A percentile compares a stretch with the other conserved stretches of the same genome.
phyloP scores from a whole-genome alignment of 2,888 invertebrate species.

The Caenorhabditis japonica region DNA sequence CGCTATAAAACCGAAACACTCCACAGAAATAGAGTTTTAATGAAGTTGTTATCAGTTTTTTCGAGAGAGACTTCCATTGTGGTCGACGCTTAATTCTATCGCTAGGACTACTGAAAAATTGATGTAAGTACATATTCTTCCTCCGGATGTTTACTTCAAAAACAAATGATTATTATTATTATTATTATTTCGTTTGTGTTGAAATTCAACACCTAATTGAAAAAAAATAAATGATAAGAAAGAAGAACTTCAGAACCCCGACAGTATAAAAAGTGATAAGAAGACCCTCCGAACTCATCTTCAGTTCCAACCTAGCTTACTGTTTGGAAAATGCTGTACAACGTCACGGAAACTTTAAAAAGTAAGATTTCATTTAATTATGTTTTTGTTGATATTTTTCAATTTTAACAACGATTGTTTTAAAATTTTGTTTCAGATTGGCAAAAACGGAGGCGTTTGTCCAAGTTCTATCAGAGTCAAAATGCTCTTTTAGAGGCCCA shows the following conservation, averaged over 20 bases:
- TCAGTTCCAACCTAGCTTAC: neutral
- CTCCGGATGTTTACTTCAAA: constrained; percentile 10
- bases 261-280: constrained; percentile 10
- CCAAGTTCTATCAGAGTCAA: constrained; percentile 52
- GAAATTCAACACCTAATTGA: too few relatives aligned
- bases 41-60: too few relatives aligned
- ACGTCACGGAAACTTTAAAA: constrained; percentile 25
- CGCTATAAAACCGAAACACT: constrained; percentile 17
- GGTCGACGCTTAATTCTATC: too few relatives aligned
- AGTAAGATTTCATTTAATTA: constrained; percentile 23
- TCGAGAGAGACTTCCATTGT: too few relatives aligned
- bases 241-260: neutral
- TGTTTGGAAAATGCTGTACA: constrained; percentile 10
- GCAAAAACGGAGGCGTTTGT: constrained; percentile 18
- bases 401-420: neutral
- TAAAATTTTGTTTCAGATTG: constrained; percentile 22
- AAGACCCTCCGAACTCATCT: neutral
- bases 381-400: neutral
- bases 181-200: constrained; percentile 5
- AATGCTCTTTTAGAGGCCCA: constrained; percentile 42
- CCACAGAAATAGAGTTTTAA: neutral
- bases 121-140: constrained; percentile 4
- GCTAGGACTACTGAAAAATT: too few relatives aligned
- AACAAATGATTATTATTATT: constrained; percentile 8
- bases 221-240: too few relatives aligned